Conservation (phyloP, 2,888 invertebrate genomes). For the Cantharis flavilabris region DNA sequence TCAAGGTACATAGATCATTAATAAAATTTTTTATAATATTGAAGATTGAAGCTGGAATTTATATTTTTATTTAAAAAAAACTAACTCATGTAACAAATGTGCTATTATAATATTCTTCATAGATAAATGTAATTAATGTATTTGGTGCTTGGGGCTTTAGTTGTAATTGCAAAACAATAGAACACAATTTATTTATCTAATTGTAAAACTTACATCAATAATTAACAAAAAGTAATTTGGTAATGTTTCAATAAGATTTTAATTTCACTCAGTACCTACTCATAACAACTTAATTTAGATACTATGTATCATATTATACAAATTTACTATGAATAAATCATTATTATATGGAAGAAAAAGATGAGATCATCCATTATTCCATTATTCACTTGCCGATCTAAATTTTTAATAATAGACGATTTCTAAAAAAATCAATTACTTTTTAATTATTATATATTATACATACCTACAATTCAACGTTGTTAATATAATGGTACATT, state of each 20-base stretch:
- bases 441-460: too few species aligned
- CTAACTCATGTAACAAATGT: background rate
- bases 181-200: background rate
- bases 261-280: background rate
- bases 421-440: too few species aligned
- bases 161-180: background rate
- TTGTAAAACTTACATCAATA: background rate
- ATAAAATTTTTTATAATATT: background rate
- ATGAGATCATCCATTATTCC: too few species aligned
- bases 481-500: too few species aligned
- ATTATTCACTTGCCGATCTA: too few species aligned
- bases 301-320: too few species aligned
- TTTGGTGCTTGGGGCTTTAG: background rate
- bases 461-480: too few species aligned
- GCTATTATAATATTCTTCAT: background rate
- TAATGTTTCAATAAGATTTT: background rate
- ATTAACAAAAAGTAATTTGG: background rate
- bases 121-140: background rate
- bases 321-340: too few species aligned
- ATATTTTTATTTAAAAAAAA: background rate
- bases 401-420: too few species aligned
- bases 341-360: too few species aligned
- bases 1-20: background rate
- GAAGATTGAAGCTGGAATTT: background rate
- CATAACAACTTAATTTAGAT: background rate